Base-by-base conservation (phyloP, 2,797 vertebrate genomes). In the Trachurus trachurus region DNA sequence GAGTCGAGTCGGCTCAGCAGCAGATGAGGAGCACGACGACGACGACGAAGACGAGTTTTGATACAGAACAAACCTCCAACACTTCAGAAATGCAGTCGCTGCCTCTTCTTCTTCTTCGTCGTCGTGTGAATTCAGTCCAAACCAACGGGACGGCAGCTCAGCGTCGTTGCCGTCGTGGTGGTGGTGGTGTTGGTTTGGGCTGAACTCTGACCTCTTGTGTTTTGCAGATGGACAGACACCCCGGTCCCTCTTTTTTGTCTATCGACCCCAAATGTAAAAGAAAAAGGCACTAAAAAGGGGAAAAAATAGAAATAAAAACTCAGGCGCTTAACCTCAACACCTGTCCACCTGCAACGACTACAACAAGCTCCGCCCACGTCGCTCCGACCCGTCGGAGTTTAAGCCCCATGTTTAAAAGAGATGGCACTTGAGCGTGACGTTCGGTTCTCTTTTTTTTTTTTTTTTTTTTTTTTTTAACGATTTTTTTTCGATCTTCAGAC, bases 261-360 rank as follows among this genome's bases (percentile, higher is more conserved):
- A 44, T 62, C 8, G 5, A 66, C 74, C 85, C 84, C 84, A 79
- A 26, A 50, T 68, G 44, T 73, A 26, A 71, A 79, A 76, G 57
- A 72, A 70, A 80, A 85, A 16, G 74, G 83, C 89, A 91, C 85
- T 89, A 71, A 71, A 65, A 47, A 15, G 31, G 60, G 5, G 5
- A 34, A 34, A 34, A 34, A 34, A 34, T 26, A 26, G 3, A 26
- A 26, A 26, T 26, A 62, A 66, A 52, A 68, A 76, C 50, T 74
- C 45, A 53, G 64, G 79, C 66, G 59, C 69, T 82, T 78, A 79
- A 66, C 26, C 58, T 66, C 54, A 40, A 9, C 42, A 62, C 16
- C 78, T 49, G 71, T 85, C 67, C 58, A 58, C 71, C 80, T 82
- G 78, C 26, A 26, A 26, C 26, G 26, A 26, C 58, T 1, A 5